Evolutionary conservation across 2,113 vertebrate genomes (phyloP).

Genomic region (Microcebus lehilahytsara): DNA sequence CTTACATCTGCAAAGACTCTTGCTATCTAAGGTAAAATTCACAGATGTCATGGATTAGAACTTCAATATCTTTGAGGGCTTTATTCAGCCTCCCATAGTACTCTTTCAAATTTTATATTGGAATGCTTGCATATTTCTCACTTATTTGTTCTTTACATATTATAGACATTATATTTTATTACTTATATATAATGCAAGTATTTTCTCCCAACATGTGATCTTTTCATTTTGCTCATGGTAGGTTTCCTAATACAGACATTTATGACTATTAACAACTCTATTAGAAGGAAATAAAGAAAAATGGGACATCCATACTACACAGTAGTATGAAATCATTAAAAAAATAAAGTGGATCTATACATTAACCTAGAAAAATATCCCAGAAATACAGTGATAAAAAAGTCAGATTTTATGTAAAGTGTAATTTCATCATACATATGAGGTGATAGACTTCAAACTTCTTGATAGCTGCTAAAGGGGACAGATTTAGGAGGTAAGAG

Average conservation of each 20-base stretch:
- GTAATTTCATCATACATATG: neutral
- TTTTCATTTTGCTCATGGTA: neutral
- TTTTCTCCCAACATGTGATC: neutral
- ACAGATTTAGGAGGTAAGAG: neutral
- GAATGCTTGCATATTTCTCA: neutral
- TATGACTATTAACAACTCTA: neutral
- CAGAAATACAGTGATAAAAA: neutral
- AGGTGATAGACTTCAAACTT: neutral
- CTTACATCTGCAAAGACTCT: neutral
- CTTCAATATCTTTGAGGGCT: neutral
- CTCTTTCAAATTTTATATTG: neutral
- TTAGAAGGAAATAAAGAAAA: neutral
- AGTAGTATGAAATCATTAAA: neutral
- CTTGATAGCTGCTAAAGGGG: neutral
- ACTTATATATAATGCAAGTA: neutral
- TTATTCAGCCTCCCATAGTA: neutral
- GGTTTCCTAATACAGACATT: neutral
- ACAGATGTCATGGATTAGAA: neutral
- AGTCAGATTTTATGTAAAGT: neutral
- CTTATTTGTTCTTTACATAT: neutral
- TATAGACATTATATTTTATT: neutral
- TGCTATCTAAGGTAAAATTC: neutral
- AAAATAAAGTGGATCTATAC: neutral
- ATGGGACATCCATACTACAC: neutral
- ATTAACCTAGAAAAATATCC: neutral